A percentile compares a stretch with the other conserved stretches of the same genome.
These are phyloP conservation scores for Donacobius atricapilla DNA, from an alignment of 2,113 vertebrate species.

Conservation along the genomic window DNA sequence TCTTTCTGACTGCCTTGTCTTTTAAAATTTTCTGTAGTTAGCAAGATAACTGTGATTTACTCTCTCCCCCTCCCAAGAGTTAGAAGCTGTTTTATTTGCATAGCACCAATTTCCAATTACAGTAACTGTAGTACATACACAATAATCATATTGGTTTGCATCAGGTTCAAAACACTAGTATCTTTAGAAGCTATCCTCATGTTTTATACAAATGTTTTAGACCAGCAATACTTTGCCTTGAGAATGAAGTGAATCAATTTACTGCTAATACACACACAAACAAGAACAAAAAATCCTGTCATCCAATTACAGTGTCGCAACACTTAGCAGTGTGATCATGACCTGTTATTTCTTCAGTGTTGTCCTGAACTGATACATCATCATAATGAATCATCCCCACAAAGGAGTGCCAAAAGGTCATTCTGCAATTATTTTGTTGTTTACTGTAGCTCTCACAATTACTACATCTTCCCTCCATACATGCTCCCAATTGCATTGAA, in stretches of 20 bases:
- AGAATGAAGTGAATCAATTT: constrained; percentile 6
- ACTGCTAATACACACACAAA: not conserved
- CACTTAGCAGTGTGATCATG: not conserved
- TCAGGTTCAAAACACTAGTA: not conserved
- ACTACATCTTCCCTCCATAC: not conserved
- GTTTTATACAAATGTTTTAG: not conserved
- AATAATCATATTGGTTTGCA: not conserved
- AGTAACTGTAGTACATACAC: not conserved
- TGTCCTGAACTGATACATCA: not conserved
- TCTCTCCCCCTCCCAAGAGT: not conserved
- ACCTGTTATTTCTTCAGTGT: not conserved
- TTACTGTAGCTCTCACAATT: not conserved
- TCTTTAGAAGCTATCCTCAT: not conserved
- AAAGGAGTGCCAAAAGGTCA: not conserved
- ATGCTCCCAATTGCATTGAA: not conserved
- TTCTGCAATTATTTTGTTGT: not conserved
- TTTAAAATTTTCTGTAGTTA: not conserved
- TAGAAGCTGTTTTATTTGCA: not conserved
- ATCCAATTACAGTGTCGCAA: not conserved
- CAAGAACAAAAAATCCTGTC: not conserved
- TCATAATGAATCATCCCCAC: not conserved
- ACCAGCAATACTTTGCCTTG: not conserved
- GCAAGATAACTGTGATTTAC: not conserved
- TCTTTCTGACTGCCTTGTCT: not conserved
- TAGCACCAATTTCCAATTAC: not conserved